Percentiles rank a stretch among this genome's conserved stretches.
phyloP scores from a whole-genome alignment of 2,888 invertebrate genomes.

The Patella ulyssiponensis region DNA sequence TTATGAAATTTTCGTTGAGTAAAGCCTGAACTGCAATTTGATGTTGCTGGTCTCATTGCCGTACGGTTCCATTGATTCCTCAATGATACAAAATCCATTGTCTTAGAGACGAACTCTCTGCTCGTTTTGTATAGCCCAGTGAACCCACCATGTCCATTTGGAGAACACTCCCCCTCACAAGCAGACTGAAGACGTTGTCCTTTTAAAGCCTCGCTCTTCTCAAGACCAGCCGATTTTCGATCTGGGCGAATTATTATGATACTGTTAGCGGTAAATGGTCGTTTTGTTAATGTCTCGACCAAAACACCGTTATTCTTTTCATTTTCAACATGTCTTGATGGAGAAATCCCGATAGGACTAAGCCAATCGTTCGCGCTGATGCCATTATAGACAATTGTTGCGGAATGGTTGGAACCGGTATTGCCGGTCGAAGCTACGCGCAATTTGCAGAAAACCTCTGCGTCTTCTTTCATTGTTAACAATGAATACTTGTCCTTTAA shows the following conservation, averaged over 20 bases:
- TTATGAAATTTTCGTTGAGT: too few relatives aligned
- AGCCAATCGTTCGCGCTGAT: conserved; percentile 36
- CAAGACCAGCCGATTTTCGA: conserved; percentile 22
- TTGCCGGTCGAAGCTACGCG: conserved; percentile 19
- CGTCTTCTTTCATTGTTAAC: conserved; percentile 20
- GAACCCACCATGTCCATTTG: too few relatives aligned
- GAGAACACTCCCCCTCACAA: neutral
- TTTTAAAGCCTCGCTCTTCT: conserved; percentile 23
- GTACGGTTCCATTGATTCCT: too few relatives aligned
- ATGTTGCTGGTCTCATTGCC: neutral
- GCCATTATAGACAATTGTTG: conserved; percentile 31
- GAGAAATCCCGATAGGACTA: conserved; percentile 28
- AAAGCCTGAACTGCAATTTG: neutral
- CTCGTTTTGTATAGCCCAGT: neutral
- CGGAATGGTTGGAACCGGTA: neutral
- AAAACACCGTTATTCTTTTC: neutral
- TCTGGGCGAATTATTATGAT: conserved; percentile 28
- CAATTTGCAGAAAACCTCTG: conserved; percentile 29
- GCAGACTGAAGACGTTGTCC: conserved; percentile 19
- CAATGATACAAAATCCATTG: neutral
- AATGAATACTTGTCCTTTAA: neutral
- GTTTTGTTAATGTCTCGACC: neutral
- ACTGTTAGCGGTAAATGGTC: conserved; percentile 29
- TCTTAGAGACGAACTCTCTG: neutral
- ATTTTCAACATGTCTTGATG: conserved; percentile 6